These are phyloP conservation scores for Strix aluco DNA, from an alignment of 2,113 vertebrate species.

Conservation along the genomic window DNA sequence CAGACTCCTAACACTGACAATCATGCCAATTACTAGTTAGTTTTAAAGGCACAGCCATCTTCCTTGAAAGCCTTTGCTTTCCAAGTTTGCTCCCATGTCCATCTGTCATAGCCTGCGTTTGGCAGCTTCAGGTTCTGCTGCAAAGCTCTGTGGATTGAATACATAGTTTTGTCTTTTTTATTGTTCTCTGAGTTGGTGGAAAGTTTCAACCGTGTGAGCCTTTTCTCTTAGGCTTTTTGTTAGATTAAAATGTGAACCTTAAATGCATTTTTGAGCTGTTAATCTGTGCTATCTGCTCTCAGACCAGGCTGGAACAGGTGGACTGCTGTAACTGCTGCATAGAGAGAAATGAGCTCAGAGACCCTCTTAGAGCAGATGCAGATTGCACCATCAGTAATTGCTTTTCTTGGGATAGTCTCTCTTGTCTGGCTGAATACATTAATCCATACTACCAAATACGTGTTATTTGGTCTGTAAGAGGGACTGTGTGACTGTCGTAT, in stretches of 20 bases:
- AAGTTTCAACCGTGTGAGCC: background rate
- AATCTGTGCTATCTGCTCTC: background rate
- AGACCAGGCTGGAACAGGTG: background rate
- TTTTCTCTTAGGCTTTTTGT: constrained; percentile 32
- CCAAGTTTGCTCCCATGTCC: constrained; percentile 50
- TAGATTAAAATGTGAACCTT: background rate
- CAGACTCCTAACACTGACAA: background rate
- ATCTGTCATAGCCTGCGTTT: constrained; percentile 39
- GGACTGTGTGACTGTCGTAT: background rate
- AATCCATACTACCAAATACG: background rate
- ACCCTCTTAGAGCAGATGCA: background rate
- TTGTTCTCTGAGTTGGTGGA: background rate
- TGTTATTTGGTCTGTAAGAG: background rate
- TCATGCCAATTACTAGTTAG: background rate
- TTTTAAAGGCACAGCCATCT: constrained; percentile 36
- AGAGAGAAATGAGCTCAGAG: constrained; percentile 12
- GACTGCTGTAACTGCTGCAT: background rate
- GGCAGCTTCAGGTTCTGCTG: constrained; percentile 46
- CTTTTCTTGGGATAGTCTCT: background rate
- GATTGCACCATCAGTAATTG: background rate
- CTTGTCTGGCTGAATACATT: background rate
- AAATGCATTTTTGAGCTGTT: background rate
- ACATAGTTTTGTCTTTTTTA: background rate
- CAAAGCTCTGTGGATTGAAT: background rate
- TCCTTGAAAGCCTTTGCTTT: constrained; percentile 59